Conservation (phyloP, 2,113 vertebrate genomes). For the Tamias sibiricus region DNA sequence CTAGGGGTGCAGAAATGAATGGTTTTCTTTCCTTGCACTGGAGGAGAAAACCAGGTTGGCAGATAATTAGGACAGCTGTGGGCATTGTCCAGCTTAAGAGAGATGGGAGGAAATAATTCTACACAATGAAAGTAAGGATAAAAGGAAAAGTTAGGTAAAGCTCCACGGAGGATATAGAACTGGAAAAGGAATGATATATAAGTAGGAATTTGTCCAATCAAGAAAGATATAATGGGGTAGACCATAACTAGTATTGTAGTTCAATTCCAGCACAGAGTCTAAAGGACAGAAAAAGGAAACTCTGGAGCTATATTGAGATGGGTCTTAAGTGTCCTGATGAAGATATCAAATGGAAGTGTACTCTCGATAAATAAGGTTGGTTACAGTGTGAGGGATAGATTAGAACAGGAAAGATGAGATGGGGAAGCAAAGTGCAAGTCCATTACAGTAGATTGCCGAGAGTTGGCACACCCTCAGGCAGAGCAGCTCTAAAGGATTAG, state of each 20-base stretch:
- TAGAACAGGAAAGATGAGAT: not conserved
- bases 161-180: not conserved
- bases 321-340: not conserved
- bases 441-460: not conserved
- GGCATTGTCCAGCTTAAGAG: not conserved
- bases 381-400: not conserved
- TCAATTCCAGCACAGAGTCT: not conserved
- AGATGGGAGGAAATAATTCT: not conserved
- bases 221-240: not conserved
- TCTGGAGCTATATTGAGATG: not conserved
- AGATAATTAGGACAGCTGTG: not conserved
- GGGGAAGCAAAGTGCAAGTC: not conserved
- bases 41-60: not conserved
- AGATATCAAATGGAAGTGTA: not conserved
- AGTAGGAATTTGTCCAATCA: not conserved
- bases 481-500: not conserved
- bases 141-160: not conserved
- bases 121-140: not conserved
- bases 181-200: not conserved
- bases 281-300: no score
- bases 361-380: not conserved
- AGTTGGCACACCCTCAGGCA: not conserved
- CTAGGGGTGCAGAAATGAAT: not conserved
- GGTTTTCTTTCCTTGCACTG: not conserved
- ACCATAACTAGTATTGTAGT: not conserved